These are phyloP conservation scores for Nycteola revayana DNA, from an alignment of 2,888 invertebrate genomes.

Conservation along the genomic window DNA sequence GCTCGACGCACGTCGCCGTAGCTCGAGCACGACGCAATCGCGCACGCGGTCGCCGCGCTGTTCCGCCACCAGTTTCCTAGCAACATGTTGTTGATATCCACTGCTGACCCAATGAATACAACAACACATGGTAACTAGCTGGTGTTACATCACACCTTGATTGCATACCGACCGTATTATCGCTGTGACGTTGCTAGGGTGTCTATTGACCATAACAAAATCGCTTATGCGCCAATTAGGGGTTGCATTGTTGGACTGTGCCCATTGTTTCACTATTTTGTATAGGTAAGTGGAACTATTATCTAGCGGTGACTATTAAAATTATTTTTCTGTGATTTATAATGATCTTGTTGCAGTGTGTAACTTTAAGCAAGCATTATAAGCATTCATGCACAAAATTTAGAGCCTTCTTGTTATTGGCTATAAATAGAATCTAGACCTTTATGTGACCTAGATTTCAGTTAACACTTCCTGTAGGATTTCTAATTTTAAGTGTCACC, in stretches of 20 bases:
- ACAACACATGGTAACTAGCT: conserved; percentile 71
- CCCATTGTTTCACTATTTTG: conserved; percentile 2
- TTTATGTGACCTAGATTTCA: conserved; percentile 65
- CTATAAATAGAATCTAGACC: conserved; percentile 57
- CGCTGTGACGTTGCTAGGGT: conserved; percentile 59
- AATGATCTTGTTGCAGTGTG: conserved; percentile 16
- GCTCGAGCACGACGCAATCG: conserved; percentile 47
- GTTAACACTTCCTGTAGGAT: conserved; percentile 59
- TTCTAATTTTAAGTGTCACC: conserved; percentile 64
- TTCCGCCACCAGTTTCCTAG: conserved; percentile 72
- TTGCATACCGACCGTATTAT: conserved; percentile 44
- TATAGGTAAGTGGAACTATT: conserved; percentile 36
- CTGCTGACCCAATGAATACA: conserved; percentile 74
- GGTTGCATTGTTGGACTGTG: too few relatives aligned
- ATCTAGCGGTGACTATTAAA: too few relatives aligned
- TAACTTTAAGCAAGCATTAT: conserved; percentile 3
- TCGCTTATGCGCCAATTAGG: conserved; percentile 22
- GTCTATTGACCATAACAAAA: conserved; percentile 52
- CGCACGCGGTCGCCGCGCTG: conserved; percentile 54
- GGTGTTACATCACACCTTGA: conserved; percentile 70
- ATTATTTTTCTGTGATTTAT: conserved; percentile 4
- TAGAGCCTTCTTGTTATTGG: conserved; percentile 19
- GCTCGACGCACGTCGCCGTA: conserved; percentile 49
- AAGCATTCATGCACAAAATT: conserved; percentile 10
- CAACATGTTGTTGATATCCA: conserved; percentile 79